Evolutionary conservation across 2,888 invertebrate species (phyloP).

Genomic region (Aphelenchoides bicaudatus): DNA sequence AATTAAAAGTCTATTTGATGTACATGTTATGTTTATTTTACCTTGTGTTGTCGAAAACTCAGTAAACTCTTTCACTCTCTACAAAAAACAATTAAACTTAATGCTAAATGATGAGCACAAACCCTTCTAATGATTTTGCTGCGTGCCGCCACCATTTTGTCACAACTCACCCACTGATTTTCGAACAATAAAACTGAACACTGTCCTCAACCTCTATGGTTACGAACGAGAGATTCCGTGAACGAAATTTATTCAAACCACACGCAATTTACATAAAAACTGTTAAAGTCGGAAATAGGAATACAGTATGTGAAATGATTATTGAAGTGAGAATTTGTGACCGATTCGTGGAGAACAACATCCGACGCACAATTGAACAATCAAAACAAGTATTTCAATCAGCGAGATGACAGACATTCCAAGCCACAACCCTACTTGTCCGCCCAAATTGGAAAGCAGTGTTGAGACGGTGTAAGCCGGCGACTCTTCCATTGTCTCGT

Average conservation of each 20-base stretch:
- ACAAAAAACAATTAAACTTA: neutral
- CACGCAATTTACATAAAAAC: no score
- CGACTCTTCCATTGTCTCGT: conserved; percentile 30
- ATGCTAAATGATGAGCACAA: neutral
- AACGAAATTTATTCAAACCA: no score
- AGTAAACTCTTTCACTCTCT: neutral
- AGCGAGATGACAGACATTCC: conserved; percentile 31
- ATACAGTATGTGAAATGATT: no score
- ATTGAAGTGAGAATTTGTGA: neutral
- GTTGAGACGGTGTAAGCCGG: conserved; percentile 27
- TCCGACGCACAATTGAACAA: conserved; percentile 24
- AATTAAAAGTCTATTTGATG: conserved; percentile 2
- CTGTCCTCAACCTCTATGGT: no score
- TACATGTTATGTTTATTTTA: no score
- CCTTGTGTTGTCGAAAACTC: conserved; percentile 7
- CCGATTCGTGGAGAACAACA: conserved; percentile 1
- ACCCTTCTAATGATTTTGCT: neutral
- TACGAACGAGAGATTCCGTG: no score
- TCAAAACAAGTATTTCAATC: conserved; percentile 27
- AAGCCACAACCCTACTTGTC: conserved; percentile 33
- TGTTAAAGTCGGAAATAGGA: no score
- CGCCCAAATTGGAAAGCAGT: conserved; percentile 31
- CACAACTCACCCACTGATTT: no score
- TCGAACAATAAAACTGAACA: no score
- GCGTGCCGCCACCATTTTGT: neutral